Conservation (phyloP, 2,888 invertebrate species). For the Drosophila atroscutellata region DNA sequence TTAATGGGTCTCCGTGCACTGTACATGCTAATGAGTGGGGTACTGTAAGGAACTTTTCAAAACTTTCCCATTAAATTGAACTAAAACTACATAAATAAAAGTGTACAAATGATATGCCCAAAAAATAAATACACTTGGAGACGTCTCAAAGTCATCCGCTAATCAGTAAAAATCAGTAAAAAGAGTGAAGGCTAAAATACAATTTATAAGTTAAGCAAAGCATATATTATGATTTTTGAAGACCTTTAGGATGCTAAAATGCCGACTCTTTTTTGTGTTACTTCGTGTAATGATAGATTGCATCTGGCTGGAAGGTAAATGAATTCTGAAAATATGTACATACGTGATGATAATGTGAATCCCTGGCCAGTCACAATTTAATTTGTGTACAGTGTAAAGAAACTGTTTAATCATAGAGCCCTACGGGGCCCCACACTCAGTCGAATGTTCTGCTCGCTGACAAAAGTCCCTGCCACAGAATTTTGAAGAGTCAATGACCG, state of each 20-base stretch:
- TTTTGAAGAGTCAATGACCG: constrained; percentile 69
- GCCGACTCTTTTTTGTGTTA: constrained; percentile 9
- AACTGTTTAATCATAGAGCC: constrained; percentile 68
- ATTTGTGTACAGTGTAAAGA: constrained; percentile 48
- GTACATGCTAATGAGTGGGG: constrained; percentile 56
- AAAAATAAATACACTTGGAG: not conserved
- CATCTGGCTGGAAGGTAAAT: constrained; percentile 14
- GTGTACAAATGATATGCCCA: not conserved
- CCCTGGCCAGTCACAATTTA: constrained; percentile 39
- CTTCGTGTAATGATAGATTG: constrained; percentile 38
- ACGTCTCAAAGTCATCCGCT: not conserved
- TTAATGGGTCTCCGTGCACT: constrained; percentile 49
- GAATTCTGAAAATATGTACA: constrained; percentile 15
- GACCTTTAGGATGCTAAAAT: constrained; percentile 5
- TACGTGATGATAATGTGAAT: constrained; percentile 17
- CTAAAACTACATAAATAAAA: not conserved
- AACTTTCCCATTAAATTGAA: constrained; percentile 13
- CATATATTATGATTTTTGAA: not conserved
- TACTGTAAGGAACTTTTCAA: not conserved
- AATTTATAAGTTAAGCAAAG: not conserved
- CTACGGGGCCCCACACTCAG: constrained; percentile 42
- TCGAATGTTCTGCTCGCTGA: constrained; percentile 24
- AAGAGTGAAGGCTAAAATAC: constrained; percentile 1
- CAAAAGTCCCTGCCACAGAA: constrained; percentile 58
- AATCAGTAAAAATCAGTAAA: not conserved